Base-by-base conservation (phyloP, 2,888 invertebrate species). In the Syrista parreyssii region DNA sequence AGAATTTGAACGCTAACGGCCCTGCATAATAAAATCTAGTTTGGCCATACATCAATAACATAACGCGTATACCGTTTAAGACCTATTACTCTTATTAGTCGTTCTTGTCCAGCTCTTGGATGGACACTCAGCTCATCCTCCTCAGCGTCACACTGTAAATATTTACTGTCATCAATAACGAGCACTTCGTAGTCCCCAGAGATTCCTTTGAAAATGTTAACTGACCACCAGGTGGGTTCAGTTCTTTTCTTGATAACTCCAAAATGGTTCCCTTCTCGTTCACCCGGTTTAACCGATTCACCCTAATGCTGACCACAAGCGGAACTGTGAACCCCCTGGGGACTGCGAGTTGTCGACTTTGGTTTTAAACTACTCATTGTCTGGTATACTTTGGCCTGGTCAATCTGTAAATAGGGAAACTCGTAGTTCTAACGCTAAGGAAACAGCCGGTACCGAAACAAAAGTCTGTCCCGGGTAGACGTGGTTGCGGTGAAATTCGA, bases 401-500 rank as follows among this genome's bases (percentile, higher is more conserved):
- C 55, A 55, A 55, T 23, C 23, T 55, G 55, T 55, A 55, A 55
- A 55, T 55, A 15, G 23, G 55, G 55, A 55, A 55, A 55, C 55
- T 55, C 55, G 23, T 55, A 23, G 55, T 55, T 55, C 55, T 23
- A 15, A 15, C 23, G 15, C 23, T 23, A 55, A 55, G 55, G 23
- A 55, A 55, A 23, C 23, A 23, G 55, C 55, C 55, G 55, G 55
- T 55, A 55, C 55, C 23, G 55, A 55, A 55, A 55, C 55, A 55
- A 55, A 55, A 55, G 55, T 55, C 2, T 23, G 55, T 55, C 55
- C 55, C 15, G 72, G 72, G 72, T 32, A 74, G 55, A 68, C 36
- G 12, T 40, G 36, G 33, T 31, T 34, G 32, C 40, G 78, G 78
- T 79, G 40, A 78, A 79, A 68, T 79, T 79, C 68, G 75, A 79